Base-by-base conservation (phyloP, 2,113 vertebrate genomes). In the Accipiter cooperii region DNA sequence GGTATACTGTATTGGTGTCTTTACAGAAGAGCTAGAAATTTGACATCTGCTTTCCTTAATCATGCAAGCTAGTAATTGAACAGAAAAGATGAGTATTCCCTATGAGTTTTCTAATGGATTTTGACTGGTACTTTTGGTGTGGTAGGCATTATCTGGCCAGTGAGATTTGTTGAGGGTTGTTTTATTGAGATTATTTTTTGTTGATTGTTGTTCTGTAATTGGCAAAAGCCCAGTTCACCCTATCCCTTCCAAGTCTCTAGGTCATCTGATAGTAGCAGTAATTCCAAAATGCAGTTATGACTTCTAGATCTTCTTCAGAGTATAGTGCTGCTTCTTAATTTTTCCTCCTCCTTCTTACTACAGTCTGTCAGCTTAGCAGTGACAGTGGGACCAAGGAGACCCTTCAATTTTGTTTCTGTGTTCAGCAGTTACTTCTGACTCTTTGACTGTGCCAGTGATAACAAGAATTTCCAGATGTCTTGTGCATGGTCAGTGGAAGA, bases 401-500 rank as follows among this genome's bases (percentile, higher is more conserved):
- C 42, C 14, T 87, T 73, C 44, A 42, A 51, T 74, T 81, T 19
- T 74, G 8, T 63, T 84, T 36, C 28, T 16, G 2, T 64, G 17
- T 54, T 77, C 73, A 55, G 5, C 2, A 5, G 14, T 87, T 58
- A 17, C 47, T 92, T 75, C 40, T 36, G 38, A 21, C 17, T 46
- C 74, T 26, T 9, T 85, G 19, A 22, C 22, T 87, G 13, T 84
- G 38, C 14, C 46, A 38, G 25, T 60, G n/a, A 15, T 58, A 33
- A 74, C 14, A 42, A 75, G 40, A 52, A 44, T 66, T 89, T 61
- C 34, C 19, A 75, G 11, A 28, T 58, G 18, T 79, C 55, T 85
- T 0, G 0, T 4, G 12, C 36, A 17, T 2, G 1, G 6, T 44
- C 38, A 29, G 22, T 34, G 14, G 26, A 57, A 61, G 13, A 66